phyloP scores from a whole-genome alignment of 2,888 invertebrate species.

The Taphrorychus bicolor region DNA sequence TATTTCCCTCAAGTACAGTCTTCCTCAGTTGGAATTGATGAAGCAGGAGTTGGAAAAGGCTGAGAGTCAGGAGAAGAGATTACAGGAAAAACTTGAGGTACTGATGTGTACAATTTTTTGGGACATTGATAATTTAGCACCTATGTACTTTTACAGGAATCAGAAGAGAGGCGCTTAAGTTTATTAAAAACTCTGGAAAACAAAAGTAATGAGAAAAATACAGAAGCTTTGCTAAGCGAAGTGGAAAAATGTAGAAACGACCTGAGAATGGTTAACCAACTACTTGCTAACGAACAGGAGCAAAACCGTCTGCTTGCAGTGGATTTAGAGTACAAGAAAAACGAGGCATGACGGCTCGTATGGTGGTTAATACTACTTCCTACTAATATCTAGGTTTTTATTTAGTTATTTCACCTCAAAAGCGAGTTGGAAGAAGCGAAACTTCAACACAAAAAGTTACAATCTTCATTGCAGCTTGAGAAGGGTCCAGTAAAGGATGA shows the following conservation, averaged over 20 bases:
- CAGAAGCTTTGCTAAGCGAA: conserved; percentile 10
- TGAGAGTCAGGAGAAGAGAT: conserved; percentile 45
- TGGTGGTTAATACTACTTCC: conserved; percentile 4
- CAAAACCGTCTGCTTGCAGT: conserved; percentile 38
- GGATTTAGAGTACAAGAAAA: conserved; percentile 40
- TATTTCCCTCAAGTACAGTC: conserved; percentile 50
- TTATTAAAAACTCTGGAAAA: conserved; percentile 34
- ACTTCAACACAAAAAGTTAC: conserved; percentile 37
- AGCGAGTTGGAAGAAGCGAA: conserved; percentile 42
- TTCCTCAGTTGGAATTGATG: conserved; percentile 52
- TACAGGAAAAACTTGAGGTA: conserved; percentile 44
- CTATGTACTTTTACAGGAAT: conserved; percentile 34
- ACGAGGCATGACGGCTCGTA: conserved; percentile 39
- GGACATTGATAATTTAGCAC: not conserved
- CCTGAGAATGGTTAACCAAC: conserved; percentile 23
- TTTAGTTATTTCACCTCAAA: conserved; percentile 40
- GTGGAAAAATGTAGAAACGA: conserved; percentile 22
- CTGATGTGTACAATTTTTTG: too few relatives aligned
- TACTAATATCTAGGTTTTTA: not conserved
- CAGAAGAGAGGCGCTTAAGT: conserved; percentile 42
- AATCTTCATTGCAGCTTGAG: not conserved
- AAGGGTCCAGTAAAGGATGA: conserved; percentile 29
- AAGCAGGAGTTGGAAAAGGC: conserved; percentile 49
- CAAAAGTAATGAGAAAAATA: conserved; percentile 13
- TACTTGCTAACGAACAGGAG: conserved; percentile 39